A percentile compares a stretch with the other conserved stretches of the same genome.
phyloP scores from a whole-genome alignment of 2,888 invertebrate genomes.

The Callosobruchus maculatus region DNA sequence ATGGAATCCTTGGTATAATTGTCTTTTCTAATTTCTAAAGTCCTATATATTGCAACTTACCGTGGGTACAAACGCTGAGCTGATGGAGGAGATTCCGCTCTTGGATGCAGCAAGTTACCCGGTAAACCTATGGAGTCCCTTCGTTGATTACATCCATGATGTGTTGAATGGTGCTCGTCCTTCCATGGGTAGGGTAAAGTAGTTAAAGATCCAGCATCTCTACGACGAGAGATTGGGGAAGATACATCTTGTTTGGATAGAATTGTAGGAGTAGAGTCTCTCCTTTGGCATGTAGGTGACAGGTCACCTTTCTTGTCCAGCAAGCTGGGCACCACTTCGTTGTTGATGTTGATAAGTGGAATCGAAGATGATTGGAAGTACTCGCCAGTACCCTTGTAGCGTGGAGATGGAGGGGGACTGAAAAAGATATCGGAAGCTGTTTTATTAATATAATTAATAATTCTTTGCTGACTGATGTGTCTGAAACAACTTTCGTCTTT shows the following conservation, averaged over 20 bases:
- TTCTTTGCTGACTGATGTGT: too few species aligned
- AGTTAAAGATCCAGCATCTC: background rate
- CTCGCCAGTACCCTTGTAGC: background rate
- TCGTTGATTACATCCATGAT: background rate
- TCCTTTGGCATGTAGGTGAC: background rate
- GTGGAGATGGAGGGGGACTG: background rate
- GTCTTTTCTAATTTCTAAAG: too few species aligned
- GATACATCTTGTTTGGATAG: background rate
- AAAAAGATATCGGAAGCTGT: background rate
- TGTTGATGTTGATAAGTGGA: background rate
- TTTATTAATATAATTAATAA: too few species aligned
- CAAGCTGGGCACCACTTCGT: background rate
- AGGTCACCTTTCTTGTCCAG: background rate
- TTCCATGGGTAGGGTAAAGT: background rate
- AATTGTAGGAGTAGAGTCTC: background rate
- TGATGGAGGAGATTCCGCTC: background rate
- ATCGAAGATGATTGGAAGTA: background rate
- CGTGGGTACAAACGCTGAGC: background rate
- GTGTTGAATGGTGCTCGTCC: background rate
- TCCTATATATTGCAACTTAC: background rate
- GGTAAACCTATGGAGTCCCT: background rate
- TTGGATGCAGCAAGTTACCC: background rate
- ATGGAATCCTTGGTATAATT: too few species aligned
- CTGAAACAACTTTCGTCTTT: too few species aligned
- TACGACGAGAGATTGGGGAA: background rate